phyloP scores from a whole-genome alignment of 2,888 invertebrate species.

The Ochropacha duplaris region DNA sequence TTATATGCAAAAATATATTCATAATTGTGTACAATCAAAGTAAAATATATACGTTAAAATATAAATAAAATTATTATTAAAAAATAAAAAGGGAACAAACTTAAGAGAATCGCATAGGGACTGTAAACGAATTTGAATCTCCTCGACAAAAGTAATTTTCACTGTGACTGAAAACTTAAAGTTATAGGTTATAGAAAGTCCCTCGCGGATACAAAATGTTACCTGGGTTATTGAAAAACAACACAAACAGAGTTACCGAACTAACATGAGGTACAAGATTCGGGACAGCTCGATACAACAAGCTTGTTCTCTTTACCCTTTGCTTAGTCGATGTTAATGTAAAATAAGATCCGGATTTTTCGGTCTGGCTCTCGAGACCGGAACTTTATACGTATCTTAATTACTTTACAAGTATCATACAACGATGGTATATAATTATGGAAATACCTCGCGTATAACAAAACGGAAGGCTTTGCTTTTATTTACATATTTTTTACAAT shows the following conservation, averaged over 20 bases:
- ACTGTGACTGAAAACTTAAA: neutral
- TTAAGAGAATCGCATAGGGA: neutral
- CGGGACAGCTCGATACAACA: too few species aligned
- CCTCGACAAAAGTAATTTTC: neutral
- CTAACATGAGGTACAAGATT: neutral
- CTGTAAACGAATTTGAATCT: neutral
- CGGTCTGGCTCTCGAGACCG: neutral
- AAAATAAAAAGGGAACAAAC: neutral
- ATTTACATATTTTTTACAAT: neutral
- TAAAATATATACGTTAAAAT: too few species aligned
- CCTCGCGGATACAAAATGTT: neutral
- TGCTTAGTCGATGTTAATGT: neutral
- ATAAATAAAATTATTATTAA: too few species aligned
- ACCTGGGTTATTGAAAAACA: neutral
- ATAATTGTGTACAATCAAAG: too few species aligned
- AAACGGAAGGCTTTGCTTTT: neutral
- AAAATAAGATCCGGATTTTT: neutral
- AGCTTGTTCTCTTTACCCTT: too few species aligned
- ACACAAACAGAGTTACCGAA: neutral
- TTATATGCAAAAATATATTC: too few species aligned
- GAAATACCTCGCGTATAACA: neutral
- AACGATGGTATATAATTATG: conserved; percentile 1
- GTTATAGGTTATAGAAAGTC: neutral
- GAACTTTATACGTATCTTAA: conserved; percentile 1
- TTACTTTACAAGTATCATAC: neutral